Evolutionary conservation across 64 coral and sea anemone species (phyloP), one percentile per base, ranked within the genome.

Genomic region (Stichodactyla helianthus): DNA sequence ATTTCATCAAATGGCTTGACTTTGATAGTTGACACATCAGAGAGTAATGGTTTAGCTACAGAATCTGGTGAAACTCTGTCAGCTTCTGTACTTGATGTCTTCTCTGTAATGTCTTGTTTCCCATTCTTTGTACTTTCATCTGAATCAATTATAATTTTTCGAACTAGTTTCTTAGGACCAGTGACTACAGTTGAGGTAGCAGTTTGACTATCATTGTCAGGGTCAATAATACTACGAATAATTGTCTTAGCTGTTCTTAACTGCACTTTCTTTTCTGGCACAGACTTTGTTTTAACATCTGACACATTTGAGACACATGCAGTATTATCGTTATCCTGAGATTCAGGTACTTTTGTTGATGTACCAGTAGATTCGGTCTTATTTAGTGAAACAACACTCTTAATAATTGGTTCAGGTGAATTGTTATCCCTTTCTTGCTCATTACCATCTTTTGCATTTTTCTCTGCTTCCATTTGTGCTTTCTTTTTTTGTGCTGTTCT

Each of bases 1-100:
- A 96, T 96, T 58, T 96, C 94, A 28, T 96, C 94, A 90, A 96
- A 88, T 11, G 88, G 71, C 71, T 96, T 96, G 19, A 96, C 91
- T 53, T 52, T 81, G 7, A 81, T 52, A 14, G 35, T 81, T 81
- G 78, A 20, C 6, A 81, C 8, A 31, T 19, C 25, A 26, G 68
- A 74, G 2, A 9, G 12, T 31, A 11, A 8, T 31, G 8, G 22
- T 74, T 74, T 31, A 2, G 10, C 6, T 26, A 23, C 22, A 7
- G 63, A 68, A 15, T 44, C 35, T 44, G 35, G 4, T 11, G 55
- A 58, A 9, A 58, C 6, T 0, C 55, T 58, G 8, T 58, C 55
- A 23, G 68, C 68, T 74, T 74, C 68, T 31, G 25, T 31, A 74
- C 23, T 31, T 74, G 68, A 12, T 23, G n/a, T 11, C 27, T 74